Percentiles rank a stretch among this genome's conserved stretches.
phyloP scores from a whole-genome alignment of 2,113 vertebrate species.

The Platysternon megacephalum region DNA sequence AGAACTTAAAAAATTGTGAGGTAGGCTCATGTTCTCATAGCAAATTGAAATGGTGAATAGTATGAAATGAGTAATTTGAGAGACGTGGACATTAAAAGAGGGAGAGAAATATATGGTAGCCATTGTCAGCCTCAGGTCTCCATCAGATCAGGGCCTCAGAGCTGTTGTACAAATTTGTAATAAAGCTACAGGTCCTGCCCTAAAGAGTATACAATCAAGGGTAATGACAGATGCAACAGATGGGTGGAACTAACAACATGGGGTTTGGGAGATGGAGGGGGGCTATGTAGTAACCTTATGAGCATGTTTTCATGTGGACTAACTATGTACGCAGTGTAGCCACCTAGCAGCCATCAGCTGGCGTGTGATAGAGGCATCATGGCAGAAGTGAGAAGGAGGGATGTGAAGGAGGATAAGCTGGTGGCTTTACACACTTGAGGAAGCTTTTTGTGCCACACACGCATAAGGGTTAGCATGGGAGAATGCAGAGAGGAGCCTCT shows the following conservation, averaged over 20 bases:
- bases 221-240: background rate
- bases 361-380: background rate
- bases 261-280: background rate
- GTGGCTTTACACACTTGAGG: background rate
- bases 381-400: background rate
- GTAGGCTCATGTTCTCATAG: background rate
- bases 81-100: background rate
- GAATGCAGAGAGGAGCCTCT: background rate
- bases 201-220: background rate
- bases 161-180: rapidly evolving
- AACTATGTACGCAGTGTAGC: background rate
- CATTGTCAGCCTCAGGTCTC: background rate
- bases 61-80: background rate
- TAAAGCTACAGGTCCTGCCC: background rate
- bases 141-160: background rate
- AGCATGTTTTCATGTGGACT: background rate
- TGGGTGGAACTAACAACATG: background rate
- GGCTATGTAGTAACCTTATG: background rate
- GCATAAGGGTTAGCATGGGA: background rate
- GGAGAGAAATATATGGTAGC: background rate
- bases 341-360: background rate
- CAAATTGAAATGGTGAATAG: background rate
- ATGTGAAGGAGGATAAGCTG: background rate
- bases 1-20: background rate
- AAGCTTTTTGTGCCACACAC: background rate